Percentiles rank a stretch among this genome's conserved stretches.
These are phyloP conservation scores for Drosophila eugracilis DNA, from an alignment of 1,140 invertebrate species.

Conservation along the genomic window DNA sequence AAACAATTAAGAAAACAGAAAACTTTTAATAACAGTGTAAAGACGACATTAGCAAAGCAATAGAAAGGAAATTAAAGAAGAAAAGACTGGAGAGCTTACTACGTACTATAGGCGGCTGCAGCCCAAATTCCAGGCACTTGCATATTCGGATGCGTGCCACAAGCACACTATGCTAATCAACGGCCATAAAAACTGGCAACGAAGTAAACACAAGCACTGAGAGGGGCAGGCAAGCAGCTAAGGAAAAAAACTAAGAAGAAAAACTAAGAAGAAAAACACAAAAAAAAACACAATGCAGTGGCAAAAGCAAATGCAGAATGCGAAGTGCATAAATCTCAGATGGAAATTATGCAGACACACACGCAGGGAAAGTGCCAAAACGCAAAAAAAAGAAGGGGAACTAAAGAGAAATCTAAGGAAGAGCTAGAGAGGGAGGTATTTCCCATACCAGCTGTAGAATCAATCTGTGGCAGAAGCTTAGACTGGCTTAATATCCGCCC, in stretches of 20 bases:
- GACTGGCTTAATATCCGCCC: constrained; percentile 10
- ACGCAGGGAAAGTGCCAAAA: not conserved
- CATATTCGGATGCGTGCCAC: constrained; percentile 22
- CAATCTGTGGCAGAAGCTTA: constrained; percentile 11
- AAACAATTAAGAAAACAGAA: no score
- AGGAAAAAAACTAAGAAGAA: not conserved
- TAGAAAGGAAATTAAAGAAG: not conserved
- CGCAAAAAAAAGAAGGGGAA: no score
- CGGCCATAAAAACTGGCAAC: constrained; percentile 8
- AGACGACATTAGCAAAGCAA: not conserved
- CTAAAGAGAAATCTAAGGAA: not conserved
- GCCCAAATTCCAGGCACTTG: constrained; percentile 4
- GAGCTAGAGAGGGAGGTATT: not conserved
- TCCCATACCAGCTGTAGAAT: constrained; percentile 18
- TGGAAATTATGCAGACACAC: constrained; percentile 25
- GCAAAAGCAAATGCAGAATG: constrained; percentile 8
- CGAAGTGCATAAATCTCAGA: constrained; percentile 35
- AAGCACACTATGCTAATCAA: constrained; percentile 38
- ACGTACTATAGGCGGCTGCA: not conserved
- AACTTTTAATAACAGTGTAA: not conserved
- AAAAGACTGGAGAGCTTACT: not conserved
- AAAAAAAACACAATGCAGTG: not conserved
- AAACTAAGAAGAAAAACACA: not conserved
- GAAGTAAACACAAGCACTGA: constrained; percentile 17
- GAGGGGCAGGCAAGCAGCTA: no score